Evolutionary conservation across 2,888 invertebrate genomes (phyloP), one percentile per base, ranked within the genome.

Genomic region (Nycteola revayana): DNA sequence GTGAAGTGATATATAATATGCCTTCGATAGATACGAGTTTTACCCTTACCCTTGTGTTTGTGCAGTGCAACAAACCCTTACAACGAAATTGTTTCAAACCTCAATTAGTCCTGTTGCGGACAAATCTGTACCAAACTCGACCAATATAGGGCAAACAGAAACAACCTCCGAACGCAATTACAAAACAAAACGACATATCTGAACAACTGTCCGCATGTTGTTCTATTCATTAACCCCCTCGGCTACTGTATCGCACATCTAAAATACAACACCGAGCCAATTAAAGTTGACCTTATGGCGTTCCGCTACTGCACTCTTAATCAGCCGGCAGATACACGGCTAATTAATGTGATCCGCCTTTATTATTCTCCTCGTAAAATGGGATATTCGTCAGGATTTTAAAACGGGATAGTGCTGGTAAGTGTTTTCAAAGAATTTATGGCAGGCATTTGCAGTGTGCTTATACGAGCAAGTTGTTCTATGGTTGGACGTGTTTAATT

Each of bases 251-350:
- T 86, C 86, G 77, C 75, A 68, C 77, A 86, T 86, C 84, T 84
- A 76, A 82, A 75, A 77, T 75, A 79, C 78, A 76, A 63, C 69
- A 56, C 62, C 49, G 63, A 74, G 75, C 82, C 84, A 84, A 84
- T 83, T 84, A 84, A 82, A 83, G 78, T 80, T 82, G 83, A 84
- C 83, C 84, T 74, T 60, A 65, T 68, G 65, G 57, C 71, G 78
- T 77, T 79, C 70, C 77, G 76, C 75, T 74, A 73, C 73, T 82
- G 82, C 76, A 83, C 84, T 85, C 81, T 87, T 85, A 87, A 85
- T 85, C 85, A 82, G 79, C 59, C 69, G 65, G 53, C 66, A 79
- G 86, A 84, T 85, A 85, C 77, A 82, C 71, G 72, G 70, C 75
- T 86, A 84, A 84, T 85, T 86, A 86, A 81, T 82, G 80, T 77